Evolutionary conservation across 2,797 vertebrate genomes (phyloP).

Genomic region (Poecilia gillii): DNA sequence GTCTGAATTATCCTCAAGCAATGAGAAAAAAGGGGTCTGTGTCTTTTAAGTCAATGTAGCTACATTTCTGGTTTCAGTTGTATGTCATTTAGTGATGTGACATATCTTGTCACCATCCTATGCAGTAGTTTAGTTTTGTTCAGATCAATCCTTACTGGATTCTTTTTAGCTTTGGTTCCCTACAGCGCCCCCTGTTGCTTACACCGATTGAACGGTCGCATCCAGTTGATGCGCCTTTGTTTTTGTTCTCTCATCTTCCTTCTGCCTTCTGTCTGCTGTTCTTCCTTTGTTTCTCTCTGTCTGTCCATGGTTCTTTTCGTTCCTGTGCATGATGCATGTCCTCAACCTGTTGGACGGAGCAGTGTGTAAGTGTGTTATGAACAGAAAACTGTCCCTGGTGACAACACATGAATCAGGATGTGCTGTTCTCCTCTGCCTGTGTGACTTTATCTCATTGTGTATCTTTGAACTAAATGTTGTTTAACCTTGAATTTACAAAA

Average conservation of each 20-base stretch:
- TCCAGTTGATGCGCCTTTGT: slow-evolving; percentile 38
- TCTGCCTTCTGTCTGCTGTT: slow-evolving; percentile 26
- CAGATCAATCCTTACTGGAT: not conserved
- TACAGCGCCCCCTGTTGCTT: not conserved
- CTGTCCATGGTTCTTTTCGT: slow-evolving; percentile 46
- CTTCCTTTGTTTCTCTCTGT: slow-evolving; percentile 48
- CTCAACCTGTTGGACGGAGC: slow-evolving; percentile 78
- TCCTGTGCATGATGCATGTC: slow-evolving; percentile 76
- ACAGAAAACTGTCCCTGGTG: slow-evolving; percentile 9
- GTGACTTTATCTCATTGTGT: not conserved
- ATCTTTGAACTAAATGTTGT: not conserved
- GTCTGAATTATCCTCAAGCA: not conserved
- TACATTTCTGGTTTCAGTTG: not conserved
- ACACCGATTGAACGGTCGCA: slow-evolving; percentile 28
- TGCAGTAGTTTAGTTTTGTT: not conserved
- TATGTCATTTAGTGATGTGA: not conserved
- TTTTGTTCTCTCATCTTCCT: slow-evolving; percentile 32
- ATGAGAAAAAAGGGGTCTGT: not conserved
- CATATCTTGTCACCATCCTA: not conserved
- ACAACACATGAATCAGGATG: slow-evolving; percentile 9
- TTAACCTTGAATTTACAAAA: not conserved
- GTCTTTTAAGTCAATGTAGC: not conserved
- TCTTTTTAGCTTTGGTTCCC: not conserved
- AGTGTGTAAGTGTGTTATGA: slow-evolving; percentile 88
- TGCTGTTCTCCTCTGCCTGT: not conserved